Conservation (phyloP, 2,113 vertebrate genomes). For the Amphiprion ocellaris region DNA sequence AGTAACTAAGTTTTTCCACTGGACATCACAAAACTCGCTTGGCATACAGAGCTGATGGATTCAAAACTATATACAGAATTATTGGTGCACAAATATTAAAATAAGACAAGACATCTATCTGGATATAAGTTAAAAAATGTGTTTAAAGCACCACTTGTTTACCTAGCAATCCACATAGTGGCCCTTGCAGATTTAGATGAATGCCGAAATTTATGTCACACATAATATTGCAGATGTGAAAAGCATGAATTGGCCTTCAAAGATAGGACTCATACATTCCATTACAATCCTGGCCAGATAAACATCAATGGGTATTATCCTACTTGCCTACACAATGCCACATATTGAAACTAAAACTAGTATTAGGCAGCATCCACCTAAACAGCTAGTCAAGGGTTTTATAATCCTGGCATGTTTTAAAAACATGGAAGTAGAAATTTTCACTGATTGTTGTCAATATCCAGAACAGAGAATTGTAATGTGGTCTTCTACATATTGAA, state of each 20-base stretch:
- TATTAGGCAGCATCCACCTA: not conserved
- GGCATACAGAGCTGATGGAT: not conserved
- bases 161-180: no score
- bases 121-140: no score
- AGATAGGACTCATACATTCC: no score
- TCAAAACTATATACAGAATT: not conserved
- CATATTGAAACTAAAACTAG: not conserved
- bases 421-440: not conserved
- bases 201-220: no score
- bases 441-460: not conserved
- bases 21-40: not conserved
- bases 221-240: no score
- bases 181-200: no score
- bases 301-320: no score
- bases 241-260: no score
- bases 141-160: no score
- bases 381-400: not conserved
- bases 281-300: no score
- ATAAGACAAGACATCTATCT: not conserved
- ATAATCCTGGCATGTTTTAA: not conserved
- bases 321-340: no score
- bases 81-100: not conserved
- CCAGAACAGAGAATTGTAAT: not conserved
- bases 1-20: not conserved
- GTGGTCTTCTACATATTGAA: not conserved